Evolutionary conservation across 2,888 invertebrate genomes (phyloP), one percentile per base, ranked within the genome.

Genomic region (Mimas tiliae): DNA sequence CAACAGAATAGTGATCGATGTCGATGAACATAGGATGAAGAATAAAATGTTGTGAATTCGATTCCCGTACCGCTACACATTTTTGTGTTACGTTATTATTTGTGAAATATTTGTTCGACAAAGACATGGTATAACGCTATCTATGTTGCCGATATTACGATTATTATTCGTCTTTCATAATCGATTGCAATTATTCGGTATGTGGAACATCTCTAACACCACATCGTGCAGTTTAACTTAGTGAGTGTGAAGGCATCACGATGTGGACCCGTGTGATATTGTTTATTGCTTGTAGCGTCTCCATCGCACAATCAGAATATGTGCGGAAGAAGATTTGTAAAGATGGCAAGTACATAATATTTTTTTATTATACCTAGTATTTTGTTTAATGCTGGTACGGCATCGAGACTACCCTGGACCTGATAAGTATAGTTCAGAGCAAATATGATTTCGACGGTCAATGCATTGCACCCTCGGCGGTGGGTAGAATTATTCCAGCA

Each of bases 271-370:
- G 45, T 74, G 47, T 64, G 34, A 47, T 74, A 58, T 53, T 66
- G 48, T 58, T 68, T 74, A 21, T 70, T 78, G 47, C 58, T 67
- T 55, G 77, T 63, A 63, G 62, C 52, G 34, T 75, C 42, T 70
- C 65, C 68, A n/a, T 72, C 53, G 74, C 70, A 0, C 70, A 74
- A 0, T 69, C 81, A 0, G 84, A 86, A 50, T 82, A 75, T 68
- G 79, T 90, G 0, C 81, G 76, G 2, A 88, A 82, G 65, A 90
- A 89, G 68, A 73, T 79, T 12, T 90, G 90, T 67, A 82, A 74
- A 67, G 81, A 83, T 68, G 88, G 90, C 89, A 68, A 83, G 88
- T 75, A 4, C 48, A 14, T 21, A 1, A 19, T 16, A 42, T 11
- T 55, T 45, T 14, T 34, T 12, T 27, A 16, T 47, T 38, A 38